Base-by-base conservation (phyloP, 2,113 vertebrate genomes). In the Microcebus ravelobensis region DNA sequence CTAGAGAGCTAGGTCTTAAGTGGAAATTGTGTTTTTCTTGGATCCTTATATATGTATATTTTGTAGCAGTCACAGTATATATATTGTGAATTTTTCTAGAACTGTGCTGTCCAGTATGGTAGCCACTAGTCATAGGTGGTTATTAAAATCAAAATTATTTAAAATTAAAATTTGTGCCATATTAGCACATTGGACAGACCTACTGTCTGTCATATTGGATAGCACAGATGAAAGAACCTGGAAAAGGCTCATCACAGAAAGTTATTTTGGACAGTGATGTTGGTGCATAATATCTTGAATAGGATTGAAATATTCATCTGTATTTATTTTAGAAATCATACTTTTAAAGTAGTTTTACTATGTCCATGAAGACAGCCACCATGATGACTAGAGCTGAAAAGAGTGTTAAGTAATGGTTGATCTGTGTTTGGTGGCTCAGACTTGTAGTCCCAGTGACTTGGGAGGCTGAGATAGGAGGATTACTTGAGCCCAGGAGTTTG, bases 1-100 rank as follows among this genome's bases (percentile, higher is more conserved):
- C 34, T 87, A 52, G 31, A 83, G 36, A 73, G 39, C 48, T 63
- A 73, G 36, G 25, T 90, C 61, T 96, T 89, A 91, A 87, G 74
- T 86, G 34, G 79, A 95, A 96, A 82, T 88, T 50, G 39, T 93
- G 73, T 80, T 80, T 93, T 87, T 52, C n/a, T 84, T 92, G n/a
- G 50, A 61, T 91, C 52, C 20, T 87, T 90, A 84, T 84, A 91
- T 82, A 42, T 23, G 0, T 52, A 57, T 80, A 27, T 90, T 95
- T 89, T 84, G 0, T 67, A 61, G 84, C 7, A 74, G 5, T 79
- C 34, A 88, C 36, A 70, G 18, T 83, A 52, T 65, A 57, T 80
- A 20, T 87, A 59, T 55, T 65, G 13, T 79, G 39, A 92, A 80
- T 83, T 87, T 89, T 96, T 96, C 70, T 74, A 84, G 68, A 84